These are phyloP conservation scores for Promerops cafer DNA, from an alignment of 2,113 vertebrate species.

Conservation along the genomic window DNA sequence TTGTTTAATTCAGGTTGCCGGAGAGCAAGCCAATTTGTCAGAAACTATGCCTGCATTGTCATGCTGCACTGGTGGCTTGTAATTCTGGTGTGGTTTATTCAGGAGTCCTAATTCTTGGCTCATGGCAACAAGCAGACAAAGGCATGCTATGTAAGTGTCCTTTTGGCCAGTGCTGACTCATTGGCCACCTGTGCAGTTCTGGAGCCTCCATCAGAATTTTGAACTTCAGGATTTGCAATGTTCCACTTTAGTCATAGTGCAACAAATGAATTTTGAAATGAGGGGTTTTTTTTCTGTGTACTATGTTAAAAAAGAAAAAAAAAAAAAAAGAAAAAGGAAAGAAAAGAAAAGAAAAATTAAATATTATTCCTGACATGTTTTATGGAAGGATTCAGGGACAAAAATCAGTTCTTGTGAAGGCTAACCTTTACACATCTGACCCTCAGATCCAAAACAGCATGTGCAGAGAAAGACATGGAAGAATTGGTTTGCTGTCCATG, in stretches of 20 bases:
- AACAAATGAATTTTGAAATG: not conserved
- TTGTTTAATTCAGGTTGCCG: slow-evolving; percentile 7
- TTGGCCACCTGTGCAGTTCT: not conserved
- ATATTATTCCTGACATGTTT: fast-evolving
- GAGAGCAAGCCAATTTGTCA: not conserved
- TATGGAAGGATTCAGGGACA: not conserved
- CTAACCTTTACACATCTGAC: not conserved
- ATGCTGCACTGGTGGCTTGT: not conserved
- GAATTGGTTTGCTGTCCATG: not conserved
- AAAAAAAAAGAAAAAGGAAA: not conserved
- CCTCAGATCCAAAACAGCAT: not conserved
- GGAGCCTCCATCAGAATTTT: not conserved
- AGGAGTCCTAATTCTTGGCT: not conserved
- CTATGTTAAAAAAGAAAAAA: not conserved
- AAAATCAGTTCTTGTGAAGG: not conserved
- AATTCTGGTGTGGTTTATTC: not conserved
- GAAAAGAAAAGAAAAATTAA: fast-evolving
- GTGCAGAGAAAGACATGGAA: not conserved
- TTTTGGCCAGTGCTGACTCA: not conserved
- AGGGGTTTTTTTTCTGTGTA: not conserved
- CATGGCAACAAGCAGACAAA: not conserved
- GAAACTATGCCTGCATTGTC: not conserved
- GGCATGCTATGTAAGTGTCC: not conserved
- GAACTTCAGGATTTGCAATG: not conserved
- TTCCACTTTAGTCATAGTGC: not conserved